Conservation (phyloP, 2,797 vertebrate species). For the Mareca strepera region DNA sequence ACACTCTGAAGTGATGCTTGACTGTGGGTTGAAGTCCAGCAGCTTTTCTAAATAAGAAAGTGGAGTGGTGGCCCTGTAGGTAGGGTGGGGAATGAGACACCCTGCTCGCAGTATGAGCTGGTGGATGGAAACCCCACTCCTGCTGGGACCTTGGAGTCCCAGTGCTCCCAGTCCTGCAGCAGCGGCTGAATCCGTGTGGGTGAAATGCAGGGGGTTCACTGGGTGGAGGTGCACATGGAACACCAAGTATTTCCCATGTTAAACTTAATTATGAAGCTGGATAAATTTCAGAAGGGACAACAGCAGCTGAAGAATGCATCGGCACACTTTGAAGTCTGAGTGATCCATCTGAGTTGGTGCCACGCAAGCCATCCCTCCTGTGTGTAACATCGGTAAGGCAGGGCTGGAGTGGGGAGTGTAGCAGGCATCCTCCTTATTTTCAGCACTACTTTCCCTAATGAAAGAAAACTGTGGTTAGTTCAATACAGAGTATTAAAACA, state of each 20-base stretch:
- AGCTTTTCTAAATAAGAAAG: neutral
- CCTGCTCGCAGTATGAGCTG: rapidly evolving
- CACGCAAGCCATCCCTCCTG: neutral
- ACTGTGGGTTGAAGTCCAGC: neutral
- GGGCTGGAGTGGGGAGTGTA: rapidly evolving
- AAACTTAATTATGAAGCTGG: neutral
- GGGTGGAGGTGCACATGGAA: neutral
- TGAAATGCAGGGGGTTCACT: neutral
- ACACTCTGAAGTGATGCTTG: neutral
- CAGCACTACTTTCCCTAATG: neutral
- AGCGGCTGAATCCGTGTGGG: rapidly evolving
- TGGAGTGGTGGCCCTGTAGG: neutral
- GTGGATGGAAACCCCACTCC: rapidly evolving
- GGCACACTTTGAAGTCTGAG: neutral
- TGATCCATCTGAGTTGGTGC: neutral
- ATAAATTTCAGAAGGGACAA: neutral
- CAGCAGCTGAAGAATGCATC: neutral
- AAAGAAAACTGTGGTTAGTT: neutral
- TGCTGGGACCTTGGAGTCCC: neutral
- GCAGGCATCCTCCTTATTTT: neutral
- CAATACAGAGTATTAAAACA: neutral
- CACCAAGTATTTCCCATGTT: neutral
- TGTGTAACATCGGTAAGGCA: rapidly evolving
- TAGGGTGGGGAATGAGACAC: neutral
- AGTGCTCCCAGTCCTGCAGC: neutral